A percentile compares a stretch with the other conserved stretches of the same genome.
These are phyloP conservation scores for Sapayoa aenigma DNA, from an alignment of 2,113 vertebrate genomes.

Conservation along the genomic window DNA sequence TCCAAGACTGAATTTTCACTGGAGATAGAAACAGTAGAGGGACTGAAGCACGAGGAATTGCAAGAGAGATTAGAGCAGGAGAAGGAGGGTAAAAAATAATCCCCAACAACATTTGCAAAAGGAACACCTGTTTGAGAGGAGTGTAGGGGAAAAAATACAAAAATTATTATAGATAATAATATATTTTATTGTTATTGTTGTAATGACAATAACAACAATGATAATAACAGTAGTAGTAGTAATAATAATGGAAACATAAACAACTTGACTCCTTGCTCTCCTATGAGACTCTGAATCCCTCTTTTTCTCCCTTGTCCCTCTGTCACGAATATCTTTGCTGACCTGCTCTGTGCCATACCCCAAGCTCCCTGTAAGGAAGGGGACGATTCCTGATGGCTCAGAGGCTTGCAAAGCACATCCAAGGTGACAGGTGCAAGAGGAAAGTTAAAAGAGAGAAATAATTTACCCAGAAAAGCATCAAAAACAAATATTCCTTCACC, in stretches of 20 bases:
- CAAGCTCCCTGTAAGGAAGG: background rate
- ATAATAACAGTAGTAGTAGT: background rate
- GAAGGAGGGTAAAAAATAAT: background rate
- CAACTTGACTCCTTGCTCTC: rapidly evolving
- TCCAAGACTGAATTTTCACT: background rate
- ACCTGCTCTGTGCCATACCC: background rate
- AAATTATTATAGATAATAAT: too few species aligned
- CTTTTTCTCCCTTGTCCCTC: background rate
- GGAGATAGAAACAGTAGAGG: background rate
- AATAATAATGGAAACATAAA: background rate
- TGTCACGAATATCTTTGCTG: background rate
- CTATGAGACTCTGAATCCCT: background rate
- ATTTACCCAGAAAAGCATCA: background rate
- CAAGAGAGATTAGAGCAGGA: background rate
- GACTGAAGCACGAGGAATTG: background rate
- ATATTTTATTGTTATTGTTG: background rate
- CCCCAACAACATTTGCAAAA: background rate
- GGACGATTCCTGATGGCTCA: background rate
- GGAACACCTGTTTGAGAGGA: background rate
- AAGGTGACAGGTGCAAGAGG: background rate
- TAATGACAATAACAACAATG: background rate
- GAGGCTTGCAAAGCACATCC: background rate
- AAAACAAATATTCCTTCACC: background rate
- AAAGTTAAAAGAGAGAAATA: background rate
- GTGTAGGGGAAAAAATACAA: background rate